These are phyloP conservation scores for Sciurus vulgaris DNA, from an alignment of 2,797 vertebrate species.

Conservation along the genomic window DNA sequence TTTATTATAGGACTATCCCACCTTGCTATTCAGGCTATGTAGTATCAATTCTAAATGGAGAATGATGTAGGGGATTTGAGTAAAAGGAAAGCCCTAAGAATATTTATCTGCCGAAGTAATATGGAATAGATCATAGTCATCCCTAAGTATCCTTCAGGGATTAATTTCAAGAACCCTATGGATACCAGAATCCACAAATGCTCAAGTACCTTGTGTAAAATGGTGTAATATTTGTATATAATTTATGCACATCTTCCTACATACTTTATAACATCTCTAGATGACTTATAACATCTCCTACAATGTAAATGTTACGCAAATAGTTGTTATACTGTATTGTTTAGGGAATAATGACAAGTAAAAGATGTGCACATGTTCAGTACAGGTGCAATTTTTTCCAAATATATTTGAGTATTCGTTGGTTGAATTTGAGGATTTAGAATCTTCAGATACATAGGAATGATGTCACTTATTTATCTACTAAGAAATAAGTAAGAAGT, in stretches of 20 bases:
- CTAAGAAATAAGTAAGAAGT: conserved; percentile 21
- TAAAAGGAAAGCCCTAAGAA: conserved; percentile 55
- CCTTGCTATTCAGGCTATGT: background rate
- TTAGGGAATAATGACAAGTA: background rate
- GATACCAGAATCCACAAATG: background rate
- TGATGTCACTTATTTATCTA: background rate
- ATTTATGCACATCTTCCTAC: background rate
- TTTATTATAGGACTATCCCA: background rate
- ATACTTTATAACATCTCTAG: background rate
- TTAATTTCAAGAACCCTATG: background rate
- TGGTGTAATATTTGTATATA: background rate
- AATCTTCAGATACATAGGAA: background rate
- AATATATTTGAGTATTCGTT: background rate
- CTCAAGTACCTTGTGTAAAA: background rate
- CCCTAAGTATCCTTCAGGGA: background rate
- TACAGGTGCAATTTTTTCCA: background rate
- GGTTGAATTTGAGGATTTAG: background rate
- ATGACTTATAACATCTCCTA: background rate
- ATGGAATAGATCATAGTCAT: background rate
- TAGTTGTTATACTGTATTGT: background rate
- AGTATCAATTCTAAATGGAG: background rate
- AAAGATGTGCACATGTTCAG: background rate
- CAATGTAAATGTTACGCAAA: background rate
- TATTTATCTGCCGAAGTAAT: background rate
- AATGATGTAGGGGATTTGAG: background rate